A percentile compares a stretch with the other conserved stretches of the same genome.
phyloP scores from a whole-genome alignment of 2,113 vertebrate genomes.

The Seriola aureovittata region DNA sequence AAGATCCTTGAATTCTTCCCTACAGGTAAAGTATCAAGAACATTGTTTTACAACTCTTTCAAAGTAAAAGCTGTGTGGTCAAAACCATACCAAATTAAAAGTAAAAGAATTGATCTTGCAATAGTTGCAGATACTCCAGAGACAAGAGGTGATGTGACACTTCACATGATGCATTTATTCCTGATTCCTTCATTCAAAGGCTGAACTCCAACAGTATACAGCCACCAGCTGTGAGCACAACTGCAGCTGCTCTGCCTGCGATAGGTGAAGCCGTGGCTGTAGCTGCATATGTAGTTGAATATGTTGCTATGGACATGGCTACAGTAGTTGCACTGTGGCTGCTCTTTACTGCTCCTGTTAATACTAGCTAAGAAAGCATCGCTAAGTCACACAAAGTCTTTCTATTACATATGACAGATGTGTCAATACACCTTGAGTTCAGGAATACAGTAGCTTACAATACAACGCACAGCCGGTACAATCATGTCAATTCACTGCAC shows the following conservation, averaged over 20 bases:
- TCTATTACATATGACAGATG: not conserved
- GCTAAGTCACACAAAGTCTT: not conserved
- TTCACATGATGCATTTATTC: not conserved
- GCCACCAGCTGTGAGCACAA: not conserved
- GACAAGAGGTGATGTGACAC: not conserved
- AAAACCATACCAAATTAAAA: not conserved
- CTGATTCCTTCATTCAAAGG: not conserved
- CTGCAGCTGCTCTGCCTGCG: not conserved
- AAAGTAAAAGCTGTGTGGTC: conserved; percentile 36
- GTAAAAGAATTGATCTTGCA: not conserved
- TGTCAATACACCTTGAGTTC: not conserved
- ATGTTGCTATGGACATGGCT: too few relatives aligned
- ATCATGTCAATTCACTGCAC: not conserved
- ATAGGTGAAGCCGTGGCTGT: not conserved
- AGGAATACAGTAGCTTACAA: not conserved
- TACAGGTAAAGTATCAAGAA: not conserved
- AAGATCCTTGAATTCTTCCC: not conserved
- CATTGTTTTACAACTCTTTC: not conserved
- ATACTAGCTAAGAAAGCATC: too few relatives aligned
- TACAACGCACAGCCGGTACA: not conserved
- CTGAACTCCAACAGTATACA: not conserved
- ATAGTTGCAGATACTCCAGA: not conserved
- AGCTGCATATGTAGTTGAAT: not conserved
- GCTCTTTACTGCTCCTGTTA: not conserved
- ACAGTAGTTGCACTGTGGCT: too few relatives aligned